Base-by-base conservation (phyloP, 2,888 invertebrate species). In the Unio pictorum region DNA sequence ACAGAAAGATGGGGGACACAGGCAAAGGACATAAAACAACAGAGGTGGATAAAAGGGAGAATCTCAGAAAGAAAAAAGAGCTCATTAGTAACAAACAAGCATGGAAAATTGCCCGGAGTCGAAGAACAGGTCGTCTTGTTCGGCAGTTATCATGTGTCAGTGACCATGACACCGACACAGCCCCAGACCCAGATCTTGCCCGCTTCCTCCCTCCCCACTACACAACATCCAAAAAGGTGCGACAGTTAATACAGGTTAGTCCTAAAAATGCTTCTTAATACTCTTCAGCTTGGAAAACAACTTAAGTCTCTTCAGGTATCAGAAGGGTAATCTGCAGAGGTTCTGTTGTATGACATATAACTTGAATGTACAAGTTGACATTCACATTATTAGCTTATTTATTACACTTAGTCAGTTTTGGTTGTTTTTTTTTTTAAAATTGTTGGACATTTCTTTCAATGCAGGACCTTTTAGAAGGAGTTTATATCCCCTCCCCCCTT, bases 181-280 rank as follows among this genome's bases (percentile, higher is more conserved):
- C 71, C 8, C 81, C 77, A 34, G 80, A 79, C 56, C 74, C 80
- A 7, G 84, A 86, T 66, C 74, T 93, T 70, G 91, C 92, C 57
- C 91, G 91, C 73, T 92, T 92, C 79, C 89, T 93, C 11, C 93
- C 93, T 3, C 92, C 93, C 1, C 91, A 92, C 76, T 92, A 92
- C 84, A 91, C 92, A 63, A 90, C 91, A 30, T 91, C 92, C 66
- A 91, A 92, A 79, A 91, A 92, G 77, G 92, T 93, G 81, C 90
- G 91, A 61, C 92, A 92, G 75, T 89, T 93, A 30, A 92, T 93
- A 75, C 92, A 93, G 91, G 93, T 93, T 84, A 85, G 89, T 56
- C 26, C 45, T 45, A 45, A 45, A 45, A 15, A 45, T 45, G 45
- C 11, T 45, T 45, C 45, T 45, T 11, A 0, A 15, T 45, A 45